Evolutionary conservation across 2,888 invertebrate genomes (phyloP).

Genomic region (Athrips mouffetella): DNA sequence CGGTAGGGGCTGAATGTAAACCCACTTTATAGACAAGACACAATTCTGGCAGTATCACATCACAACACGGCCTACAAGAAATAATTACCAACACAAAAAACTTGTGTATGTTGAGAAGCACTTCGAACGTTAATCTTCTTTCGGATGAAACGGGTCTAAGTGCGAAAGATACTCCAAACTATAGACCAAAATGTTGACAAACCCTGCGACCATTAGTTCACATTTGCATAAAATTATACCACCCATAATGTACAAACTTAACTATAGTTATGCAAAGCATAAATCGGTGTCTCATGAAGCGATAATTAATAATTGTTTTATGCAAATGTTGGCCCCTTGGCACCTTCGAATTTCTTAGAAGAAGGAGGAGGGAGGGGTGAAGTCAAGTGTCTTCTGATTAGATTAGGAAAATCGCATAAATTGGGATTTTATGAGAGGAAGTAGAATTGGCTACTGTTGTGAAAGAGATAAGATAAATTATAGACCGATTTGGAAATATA

Average conservation of each 20-base stretch:
- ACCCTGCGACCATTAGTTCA: neutral
- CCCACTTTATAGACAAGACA: no score
- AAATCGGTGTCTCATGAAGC: slow-evolving; percentile 39
- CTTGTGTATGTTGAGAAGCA: no score
- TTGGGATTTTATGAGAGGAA: neutral
- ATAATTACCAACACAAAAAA: no score
- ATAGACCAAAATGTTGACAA: neutral
- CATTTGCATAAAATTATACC: neutral
- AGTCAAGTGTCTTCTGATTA: slow-evolving; percentile 30
- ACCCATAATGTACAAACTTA: no score
- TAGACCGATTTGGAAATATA: no score
- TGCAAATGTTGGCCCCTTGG: slow-evolving; percentile 47
- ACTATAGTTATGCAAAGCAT: slow-evolving; percentile 29
- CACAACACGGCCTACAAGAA: no score
- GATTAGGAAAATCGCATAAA: slow-evolving; percentile 26
- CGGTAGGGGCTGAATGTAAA: no score
- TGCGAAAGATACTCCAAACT: neutral
- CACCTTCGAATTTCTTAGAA: slow-evolving; percentile 9
- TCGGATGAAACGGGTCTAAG: no score
- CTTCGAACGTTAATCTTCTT: no score
- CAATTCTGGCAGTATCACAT: no score
- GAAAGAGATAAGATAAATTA: no score
- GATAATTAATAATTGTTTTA: slow-evolving; percentile 60
- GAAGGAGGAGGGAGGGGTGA: slow-evolving; percentile 24
- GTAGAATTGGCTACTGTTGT: no score